Evolutionary conservation across 2,888 invertebrate genomes (phyloP).

Genomic region (Eupithecia tripunctaria): DNA sequence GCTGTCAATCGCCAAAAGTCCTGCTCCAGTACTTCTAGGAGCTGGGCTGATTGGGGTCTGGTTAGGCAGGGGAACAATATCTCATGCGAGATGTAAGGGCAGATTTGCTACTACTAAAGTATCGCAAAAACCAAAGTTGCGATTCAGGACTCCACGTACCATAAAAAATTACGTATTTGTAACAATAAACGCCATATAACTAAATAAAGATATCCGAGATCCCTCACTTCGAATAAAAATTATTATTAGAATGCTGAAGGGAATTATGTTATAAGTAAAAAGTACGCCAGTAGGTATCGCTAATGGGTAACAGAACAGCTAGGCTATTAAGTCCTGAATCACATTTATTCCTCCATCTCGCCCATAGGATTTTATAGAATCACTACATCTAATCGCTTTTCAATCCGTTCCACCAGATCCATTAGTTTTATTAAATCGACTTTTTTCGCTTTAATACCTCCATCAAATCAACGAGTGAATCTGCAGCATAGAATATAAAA

Average conservation of each 20-base stretch:
- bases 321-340: background rate
- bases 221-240: no score
- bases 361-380: slow-evolving; percentile 27
- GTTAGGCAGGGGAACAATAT: no score
- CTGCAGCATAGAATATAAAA: slow-evolving; percentile 14
- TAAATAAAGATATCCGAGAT: no score
- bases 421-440: slow-evolving; percentile 45
- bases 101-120: no score
- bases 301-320: background rate
- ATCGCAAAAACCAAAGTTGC: no score
- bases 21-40: no score
- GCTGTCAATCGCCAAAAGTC: no score
- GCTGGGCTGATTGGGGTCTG: no score
- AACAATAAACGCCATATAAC: no score
- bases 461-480: slow-evolving; percentile 34
- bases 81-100: no score
- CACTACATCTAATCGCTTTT: slow-evolving; percentile 37
- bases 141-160: no score
- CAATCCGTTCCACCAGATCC: slow-evolving; percentile 34
- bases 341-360: background rate
- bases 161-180: no score
- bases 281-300: background rate
- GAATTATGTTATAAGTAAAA: background rate
- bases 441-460: slow-evolving; percentile 38
- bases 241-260: background rate